Percentiles rank a stretch among this genome's conserved stretches.
These are phyloP conservation scores for Helleia helle DNA, from an alignment of 2,888 invertebrate genomes.

Conservation along the genomic window DNA sequence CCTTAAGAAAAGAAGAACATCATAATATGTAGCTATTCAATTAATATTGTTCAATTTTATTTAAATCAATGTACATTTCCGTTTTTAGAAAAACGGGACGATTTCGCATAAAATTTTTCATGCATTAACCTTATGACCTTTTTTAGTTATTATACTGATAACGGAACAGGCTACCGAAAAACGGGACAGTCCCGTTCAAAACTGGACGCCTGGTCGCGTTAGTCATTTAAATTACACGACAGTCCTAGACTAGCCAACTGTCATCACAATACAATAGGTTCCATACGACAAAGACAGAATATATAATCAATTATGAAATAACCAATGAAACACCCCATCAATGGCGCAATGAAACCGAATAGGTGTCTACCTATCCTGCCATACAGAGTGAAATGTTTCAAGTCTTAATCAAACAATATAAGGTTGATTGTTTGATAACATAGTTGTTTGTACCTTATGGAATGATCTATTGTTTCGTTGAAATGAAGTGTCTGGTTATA, in stretches of 20 bases:
- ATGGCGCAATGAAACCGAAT: conserved; percentile 5
- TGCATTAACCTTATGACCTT: no score
- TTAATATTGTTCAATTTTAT: no score
- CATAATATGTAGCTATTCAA: no score
- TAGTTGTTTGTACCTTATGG: conserved; percentile 28
- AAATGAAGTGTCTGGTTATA: no score
- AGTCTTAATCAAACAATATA: conserved; percentile 24
- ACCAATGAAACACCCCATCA: conserved; percentile 7
- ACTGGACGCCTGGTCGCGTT: no score
- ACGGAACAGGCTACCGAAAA: no score
- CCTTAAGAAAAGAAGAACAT: no score
- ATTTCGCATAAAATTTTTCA: no score
- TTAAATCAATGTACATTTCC: no score
- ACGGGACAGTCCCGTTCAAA: no score
- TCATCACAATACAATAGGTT: background rate
- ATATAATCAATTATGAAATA: background rate
- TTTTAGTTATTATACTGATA: no score
- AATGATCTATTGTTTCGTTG: conserved; percentile 55
- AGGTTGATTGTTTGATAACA: conserved; percentile 35
- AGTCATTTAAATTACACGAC: background rate
- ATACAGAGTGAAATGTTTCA: conserved; percentile 21
- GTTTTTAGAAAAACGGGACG: no score
- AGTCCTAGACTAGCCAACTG: background rate
- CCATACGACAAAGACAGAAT: background rate
- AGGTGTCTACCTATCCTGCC: conserved; percentile 13